Conservation (phyloP, 2,113 vertebrate species). For the Paralichthys olivaceus region DNA sequence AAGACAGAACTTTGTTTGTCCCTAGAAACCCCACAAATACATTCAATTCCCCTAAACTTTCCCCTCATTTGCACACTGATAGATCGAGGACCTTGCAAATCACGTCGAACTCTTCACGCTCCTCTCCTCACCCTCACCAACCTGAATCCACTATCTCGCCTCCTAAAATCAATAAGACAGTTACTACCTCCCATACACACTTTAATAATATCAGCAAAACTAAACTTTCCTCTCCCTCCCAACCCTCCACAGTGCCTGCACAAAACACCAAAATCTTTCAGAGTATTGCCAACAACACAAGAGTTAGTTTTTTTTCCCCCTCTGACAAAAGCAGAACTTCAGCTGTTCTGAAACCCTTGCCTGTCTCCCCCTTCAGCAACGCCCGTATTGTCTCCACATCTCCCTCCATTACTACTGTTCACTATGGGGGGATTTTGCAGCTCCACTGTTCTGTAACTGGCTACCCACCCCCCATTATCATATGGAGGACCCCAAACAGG, state of each 20-base stretch:
- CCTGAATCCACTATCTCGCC: constrained; percentile 24
- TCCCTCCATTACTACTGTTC: constrained; percentile 82
- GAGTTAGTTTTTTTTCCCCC: constrained; percentile 18
- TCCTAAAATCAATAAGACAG: constrained; percentile 55
- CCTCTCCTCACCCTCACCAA: constrained; percentile 15
- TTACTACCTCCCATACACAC: constrained; percentile 36
- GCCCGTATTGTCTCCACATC: constrained; percentile 88
- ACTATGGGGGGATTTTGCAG: constrained; percentile 81
- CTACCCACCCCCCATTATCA: constrained; percentile 88
- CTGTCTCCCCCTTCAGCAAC: constrained; percentile 70
- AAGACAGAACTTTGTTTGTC: constrained; percentile 30
- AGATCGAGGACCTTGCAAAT: constrained; percentile 22
- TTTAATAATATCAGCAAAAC: constrained; percentile 42
- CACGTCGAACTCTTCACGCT: constrained; percentile 29
- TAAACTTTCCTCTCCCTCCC: constrained; percentile 31
- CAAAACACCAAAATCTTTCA: constrained; percentile 43
- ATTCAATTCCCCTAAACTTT: constrained; percentile 31
- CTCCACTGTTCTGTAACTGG: constrained; percentile 91
- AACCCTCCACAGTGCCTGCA: constrained; percentile 15
- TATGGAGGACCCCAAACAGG: constrained; percentile 91
- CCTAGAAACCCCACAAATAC: constrained; percentile 35
- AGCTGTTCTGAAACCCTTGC: constrained; percentile 33
- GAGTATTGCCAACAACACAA: constrained; percentile 38
- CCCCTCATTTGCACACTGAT: constrained; percentile 26
- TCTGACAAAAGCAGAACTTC: constrained; percentile 49